phyloP scores from a whole-genome alignment of 1,140 invertebrate genomes.

The Ephestia elutella region DNA sequence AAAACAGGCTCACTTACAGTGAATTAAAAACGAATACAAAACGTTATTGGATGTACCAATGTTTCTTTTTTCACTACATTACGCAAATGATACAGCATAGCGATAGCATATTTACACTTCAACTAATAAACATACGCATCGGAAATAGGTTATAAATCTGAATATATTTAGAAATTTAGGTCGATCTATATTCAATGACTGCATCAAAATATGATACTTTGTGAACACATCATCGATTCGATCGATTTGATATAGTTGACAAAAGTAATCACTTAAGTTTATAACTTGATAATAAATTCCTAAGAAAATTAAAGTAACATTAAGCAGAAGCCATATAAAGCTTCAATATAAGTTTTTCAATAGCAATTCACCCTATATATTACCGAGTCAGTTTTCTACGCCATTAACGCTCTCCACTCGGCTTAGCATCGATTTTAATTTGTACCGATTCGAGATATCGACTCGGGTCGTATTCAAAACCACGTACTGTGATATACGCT shows the following conservation, averaged over 20 bases:
- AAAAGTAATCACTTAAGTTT: too few relatives aligned
- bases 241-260: too few relatives aligned
- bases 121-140: conserved; percentile 7
- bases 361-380: conserved; percentile 12
- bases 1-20: too few relatives aligned
- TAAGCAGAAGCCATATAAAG: background rate
- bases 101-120: conserved; percentile 2
- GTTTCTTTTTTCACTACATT: background rate
- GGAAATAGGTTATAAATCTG: conserved; percentile 10
- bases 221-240: too few relatives aligned
- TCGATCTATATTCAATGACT: conserved; percentile 4
- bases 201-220: background rate
- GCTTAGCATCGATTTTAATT: conserved; percentile 17
- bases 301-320: conserved; percentile 1
- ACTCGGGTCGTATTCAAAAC: conserved; percentile 2
- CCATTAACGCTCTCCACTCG: conserved; percentile 14
- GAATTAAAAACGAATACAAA: too few relatives aligned
- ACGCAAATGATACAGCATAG: conserved; percentile 6
- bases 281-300: too few relatives aligned
- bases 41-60: too few relatives aligned
- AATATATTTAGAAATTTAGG: conserved; percentile 3
- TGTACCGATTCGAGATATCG: conserved; percentile 5
- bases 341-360: conserved; percentile 14
- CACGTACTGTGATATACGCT: conserved; percentile 3
- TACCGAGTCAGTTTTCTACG: conserved; percentile 15